Evolutionary conservation across 2,797 vertebrate genomes (phyloP), one percentile per base, ranked within the genome.

Genomic region (Coracias cyanogaster): DNA sequence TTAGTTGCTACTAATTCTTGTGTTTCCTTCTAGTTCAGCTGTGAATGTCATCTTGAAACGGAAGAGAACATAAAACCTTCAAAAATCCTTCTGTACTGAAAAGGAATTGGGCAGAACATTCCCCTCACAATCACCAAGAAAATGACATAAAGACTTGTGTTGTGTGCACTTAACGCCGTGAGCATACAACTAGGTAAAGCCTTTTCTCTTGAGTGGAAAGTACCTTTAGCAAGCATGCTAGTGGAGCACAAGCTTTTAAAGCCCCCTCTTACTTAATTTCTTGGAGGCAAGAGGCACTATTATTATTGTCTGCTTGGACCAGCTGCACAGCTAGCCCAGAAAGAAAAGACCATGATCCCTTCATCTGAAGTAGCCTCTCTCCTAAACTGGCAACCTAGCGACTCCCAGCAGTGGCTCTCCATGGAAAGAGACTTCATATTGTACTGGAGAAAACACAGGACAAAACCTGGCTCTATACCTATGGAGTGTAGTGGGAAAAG

Each of bases 161-260:
- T 26, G 1, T 3, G 7, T 37, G 52, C 9, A 1, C 17, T 37
- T 17, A 26, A 20, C 3, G 1, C 5, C 1, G 0, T 10, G 29
- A n/a, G 20, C 6, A 8, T 24, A 33, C 35, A 11, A 24, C 49
- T 13, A 16, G 18, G 7, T 31, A 41, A 72, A 91, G 25, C 55
- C 39, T 92, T 65, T 78, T 54, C 43, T 60, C 13, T 16, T 0
- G 5, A 60, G 29, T 22, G 45, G 24, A 52, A 29, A 54, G 25
- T 52, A 55, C 15, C 28, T 73, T 64, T 3, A 60, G 57, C 52
- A 64, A 78, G 45, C 33, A 15, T 31, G 4, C 14, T 14, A 19
- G 15, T 33, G 16, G 16, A 48, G 25, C 33, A 31, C 12, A 22
- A 28, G 37, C n/a, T 79, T 91, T 76, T 35, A 48, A 81, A 65